These are phyloP conservation scores for Leptogaster cylindrica DNA, from an alignment of 2,888 invertebrate genomes.

Conservation along the genomic window DNA sequence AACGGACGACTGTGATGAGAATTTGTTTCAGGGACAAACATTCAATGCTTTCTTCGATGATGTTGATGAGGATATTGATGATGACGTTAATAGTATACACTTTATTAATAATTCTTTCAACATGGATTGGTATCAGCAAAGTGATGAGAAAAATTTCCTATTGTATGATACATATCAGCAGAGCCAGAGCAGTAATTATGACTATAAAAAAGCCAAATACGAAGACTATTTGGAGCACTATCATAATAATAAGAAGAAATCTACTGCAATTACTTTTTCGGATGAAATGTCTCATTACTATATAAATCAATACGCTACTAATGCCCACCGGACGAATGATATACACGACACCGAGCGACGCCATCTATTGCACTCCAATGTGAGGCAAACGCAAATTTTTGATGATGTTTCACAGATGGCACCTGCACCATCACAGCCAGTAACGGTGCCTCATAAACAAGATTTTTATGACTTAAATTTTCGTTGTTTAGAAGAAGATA, in stretches of 20 bases:
- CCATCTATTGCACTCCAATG: neutral
- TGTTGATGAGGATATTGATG: neutral
- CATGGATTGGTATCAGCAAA: slow-evolving; percentile 52
- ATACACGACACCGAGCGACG: neutral
- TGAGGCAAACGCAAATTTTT: slow-evolving; percentile 3
- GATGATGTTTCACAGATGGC: neutral
- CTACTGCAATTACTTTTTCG: slow-evolving; percentile 25
- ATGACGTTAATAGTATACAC: slow-evolving; percentile 42
- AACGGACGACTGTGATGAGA: slow-evolving; percentile 15
- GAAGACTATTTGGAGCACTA: slow-evolving; percentile 59
- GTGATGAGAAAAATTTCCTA: slow-evolving; percentile 21
- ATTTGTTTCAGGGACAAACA: slow-evolving; percentile 28
- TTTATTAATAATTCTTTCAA: slow-evolving; percentile 52
- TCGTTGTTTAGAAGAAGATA: slow-evolving; percentile 51
- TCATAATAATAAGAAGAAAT: slow-evolving; percentile 51
- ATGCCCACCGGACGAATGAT: slow-evolving; percentile 1
- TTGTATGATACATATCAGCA: slow-evolving; percentile 26
- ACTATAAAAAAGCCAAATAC: slow-evolving; percentile 49
- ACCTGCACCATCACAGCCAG: neutral
- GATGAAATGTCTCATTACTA: slow-evolving; percentile 41
- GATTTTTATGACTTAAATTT: slow-evolving; percentile 40
- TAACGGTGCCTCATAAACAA: neutral
- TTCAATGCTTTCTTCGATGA: slow-evolving; percentile 14
- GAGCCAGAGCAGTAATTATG: neutral
- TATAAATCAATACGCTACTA: slow-evolving; percentile 25